A percentile compares a stretch with the other conserved stretches of the same genome.
Conservation (phyloP, 2,797 vertebrate species). For the Emydoidea blandingii region DNA sequence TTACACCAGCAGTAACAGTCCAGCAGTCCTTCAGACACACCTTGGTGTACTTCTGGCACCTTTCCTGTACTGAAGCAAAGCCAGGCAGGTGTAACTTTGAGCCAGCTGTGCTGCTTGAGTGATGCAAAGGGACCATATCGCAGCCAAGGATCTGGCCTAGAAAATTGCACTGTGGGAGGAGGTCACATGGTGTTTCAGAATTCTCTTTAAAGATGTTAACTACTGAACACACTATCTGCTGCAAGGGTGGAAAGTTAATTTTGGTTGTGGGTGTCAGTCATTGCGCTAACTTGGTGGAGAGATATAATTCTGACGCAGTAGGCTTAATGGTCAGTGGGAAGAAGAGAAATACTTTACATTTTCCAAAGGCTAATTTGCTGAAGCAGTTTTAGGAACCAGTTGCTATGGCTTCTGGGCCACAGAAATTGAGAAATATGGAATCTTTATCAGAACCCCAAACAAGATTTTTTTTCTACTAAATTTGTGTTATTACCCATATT, state of each 20-base stretch:
- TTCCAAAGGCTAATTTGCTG: slow-evolving; percentile 3
- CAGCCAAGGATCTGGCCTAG: not conserved
- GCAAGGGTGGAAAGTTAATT: not conserved
- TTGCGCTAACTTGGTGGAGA: not conserved
- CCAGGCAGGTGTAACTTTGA: not conserved
- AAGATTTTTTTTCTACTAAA: not conserved
- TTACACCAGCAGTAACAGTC: not conserved
- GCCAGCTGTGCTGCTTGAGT: not conserved
- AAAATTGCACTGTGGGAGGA: not conserved
- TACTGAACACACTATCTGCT: not conserved
- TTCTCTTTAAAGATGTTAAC: not conserved
- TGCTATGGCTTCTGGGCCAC: not conserved
- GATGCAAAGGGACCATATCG: not conserved
- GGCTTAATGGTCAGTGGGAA: not conserved
- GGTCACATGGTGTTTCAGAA: not conserved
- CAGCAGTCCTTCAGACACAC: not conserved
- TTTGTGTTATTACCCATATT: not conserved
- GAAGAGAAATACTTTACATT: not conserved
- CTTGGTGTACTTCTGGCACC: not conserved
- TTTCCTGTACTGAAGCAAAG: not conserved
- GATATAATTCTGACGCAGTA: not conserved
- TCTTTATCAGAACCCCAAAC: not conserved
- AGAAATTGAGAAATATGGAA: not conserved
- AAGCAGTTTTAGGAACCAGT: not conserved
- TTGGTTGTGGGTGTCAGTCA: not conserved